Percentiles rank a stretch among this genome's conserved stretches.
Evolutionary conservation across 2,888 invertebrate species (phyloP).

Genomic region (Panopea generosa): DNA sequence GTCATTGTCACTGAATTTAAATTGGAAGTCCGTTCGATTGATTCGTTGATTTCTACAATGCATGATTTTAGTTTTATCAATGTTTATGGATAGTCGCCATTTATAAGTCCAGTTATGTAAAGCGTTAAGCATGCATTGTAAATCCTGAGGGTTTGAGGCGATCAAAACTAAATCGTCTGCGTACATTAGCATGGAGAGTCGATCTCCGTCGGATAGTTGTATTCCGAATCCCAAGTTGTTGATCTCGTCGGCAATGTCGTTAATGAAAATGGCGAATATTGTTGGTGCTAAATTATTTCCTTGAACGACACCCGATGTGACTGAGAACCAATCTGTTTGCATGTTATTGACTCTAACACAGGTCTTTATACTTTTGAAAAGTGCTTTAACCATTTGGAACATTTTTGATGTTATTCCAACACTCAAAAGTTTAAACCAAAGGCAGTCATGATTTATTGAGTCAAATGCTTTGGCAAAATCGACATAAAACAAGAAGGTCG

Average conservation of each 20-base stretch:
- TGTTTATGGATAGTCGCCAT: no score
- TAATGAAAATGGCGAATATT: background rate
- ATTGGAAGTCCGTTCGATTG: no score
- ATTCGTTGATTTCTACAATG: no score
- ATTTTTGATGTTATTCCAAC: background rate
- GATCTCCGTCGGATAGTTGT: background rate
- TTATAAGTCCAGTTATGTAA: no score
- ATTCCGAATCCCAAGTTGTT: background rate
- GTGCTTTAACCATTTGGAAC: background rate
- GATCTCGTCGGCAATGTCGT: background rate
- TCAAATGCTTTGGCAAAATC: slow-evolving; percentile 16
- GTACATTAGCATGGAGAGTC: background rate
- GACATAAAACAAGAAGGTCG: slow-evolving; percentile 9
- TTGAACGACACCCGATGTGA: background rate
- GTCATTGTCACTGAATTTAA: no score
- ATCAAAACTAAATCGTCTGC: background rate
- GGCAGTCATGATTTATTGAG: slow-evolving; percentile 9
- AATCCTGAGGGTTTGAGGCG: background rate
- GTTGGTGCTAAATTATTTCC: slow-evolving; percentile 2
- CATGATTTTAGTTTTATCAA: no score
- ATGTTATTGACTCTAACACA: background rate
- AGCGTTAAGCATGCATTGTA: no score
- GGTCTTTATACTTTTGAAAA: background rate
- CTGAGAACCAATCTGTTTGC: background rate
- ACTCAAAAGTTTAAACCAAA: slow-evolving; percentile 18